Evolutionary conservation across 2,888 invertebrate species (phyloP), one percentile per base, ranked within the genome.

Genomic region (Coelogynopora nodosa): DNA sequence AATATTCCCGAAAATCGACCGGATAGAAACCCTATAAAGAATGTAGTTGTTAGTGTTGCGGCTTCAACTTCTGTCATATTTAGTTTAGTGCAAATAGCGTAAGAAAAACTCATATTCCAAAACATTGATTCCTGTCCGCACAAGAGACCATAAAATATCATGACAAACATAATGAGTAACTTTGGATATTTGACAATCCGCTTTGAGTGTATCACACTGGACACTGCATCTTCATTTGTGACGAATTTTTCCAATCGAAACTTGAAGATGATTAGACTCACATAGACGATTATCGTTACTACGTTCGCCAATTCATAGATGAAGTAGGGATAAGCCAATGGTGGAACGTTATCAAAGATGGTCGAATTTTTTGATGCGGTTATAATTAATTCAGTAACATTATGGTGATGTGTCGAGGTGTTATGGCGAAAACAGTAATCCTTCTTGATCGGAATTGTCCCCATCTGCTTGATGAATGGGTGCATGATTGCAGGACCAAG

Each of bases 11-110:
- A 10, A 0, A 1, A 28, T 0, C 82, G 82, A n/a, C 82, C 30
- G 26, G 30, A 28, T 82, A 82, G 27, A 82, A 82, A 82, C 28
- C 82, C 82, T 0, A 82, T 30, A 18, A 82, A 82, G 82, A 82
- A 82, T 0, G 30, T 18, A 23, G 82, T 82, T 28, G 30, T 82
- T 0, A 82, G 27, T n/a, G 30, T 28, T 30, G 82, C 23, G 0
- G 82, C 82, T 10, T 82, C 82, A 0, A 30, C 0, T 5, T 28
- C 30, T 2, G 82, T 82, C 82, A 82, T 82, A 2, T 27, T n/a
- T 0, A 82, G 13, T 5, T 13, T 0, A 0, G 82, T 30, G 13
- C 82, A 82, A 30, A 82, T 82, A 23, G 30, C 82, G 82, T 30
- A 82, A 23, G 82, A 82, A 28, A 30, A 82, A 28, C 29, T 28